Evolutionary conservation across 2,797 vertebrate species (phyloP).

Genomic region (Scleropages formosus): DNA sequence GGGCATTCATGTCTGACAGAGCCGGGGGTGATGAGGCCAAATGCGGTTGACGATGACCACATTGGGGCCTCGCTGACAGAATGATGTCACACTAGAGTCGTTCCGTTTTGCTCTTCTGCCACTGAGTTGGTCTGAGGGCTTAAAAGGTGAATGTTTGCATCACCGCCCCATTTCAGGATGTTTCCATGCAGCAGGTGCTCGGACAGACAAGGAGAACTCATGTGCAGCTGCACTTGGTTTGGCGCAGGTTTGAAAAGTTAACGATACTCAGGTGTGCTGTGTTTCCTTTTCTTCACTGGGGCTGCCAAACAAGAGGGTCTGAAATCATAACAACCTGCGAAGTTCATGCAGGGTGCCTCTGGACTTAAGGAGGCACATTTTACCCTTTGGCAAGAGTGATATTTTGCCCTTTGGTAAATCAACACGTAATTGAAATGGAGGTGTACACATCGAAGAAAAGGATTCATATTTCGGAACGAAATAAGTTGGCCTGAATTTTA

Average conservation of each 20-base stretch:
- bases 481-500: not conserved
- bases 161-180: not conserved
- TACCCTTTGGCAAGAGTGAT: not conserved
- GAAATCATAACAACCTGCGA: not conserved
- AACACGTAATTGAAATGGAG: not conserved
- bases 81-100: no score
- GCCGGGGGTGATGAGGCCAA: not conserved
- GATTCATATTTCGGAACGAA: not conserved
- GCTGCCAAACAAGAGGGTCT: not conserved
- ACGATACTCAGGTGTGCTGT: not conserved
- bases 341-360: not conserved
- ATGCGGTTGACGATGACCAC: not conserved
- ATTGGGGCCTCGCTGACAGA: not conserved
- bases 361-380: not conserved
- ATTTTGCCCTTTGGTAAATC: not conserved
- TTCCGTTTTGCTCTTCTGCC: no score
- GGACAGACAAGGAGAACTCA: not conserved
- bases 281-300: not conserved
- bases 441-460: not conserved
- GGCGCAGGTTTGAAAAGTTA: not conserved
- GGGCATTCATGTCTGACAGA: no score
- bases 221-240: constrained; percentile 54
- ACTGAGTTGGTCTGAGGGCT: no score
- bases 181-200: constrained; percentile 16
- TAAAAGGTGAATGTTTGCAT: not conserved